Evolutionary conservation across 2,113 vertebrate species (phyloP).

Genomic region (Polypterus bichir): DNA sequence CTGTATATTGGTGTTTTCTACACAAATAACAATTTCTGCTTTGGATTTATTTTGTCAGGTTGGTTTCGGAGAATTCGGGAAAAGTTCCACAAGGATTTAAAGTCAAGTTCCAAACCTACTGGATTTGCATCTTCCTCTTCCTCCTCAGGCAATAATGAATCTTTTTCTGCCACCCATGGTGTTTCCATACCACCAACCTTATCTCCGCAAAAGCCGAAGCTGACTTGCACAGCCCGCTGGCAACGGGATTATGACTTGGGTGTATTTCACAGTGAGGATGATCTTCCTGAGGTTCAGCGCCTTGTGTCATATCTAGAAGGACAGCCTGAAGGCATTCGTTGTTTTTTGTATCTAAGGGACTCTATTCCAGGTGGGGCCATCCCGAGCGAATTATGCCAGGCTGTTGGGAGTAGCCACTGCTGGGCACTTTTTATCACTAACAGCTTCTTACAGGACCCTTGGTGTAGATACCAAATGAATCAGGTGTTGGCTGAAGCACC

Average conservation of each 20-base stretch:
- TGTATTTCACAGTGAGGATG: slow-evolving; percentile 65
- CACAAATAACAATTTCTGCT: too few relatives aligned
- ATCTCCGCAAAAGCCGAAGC: neutral
- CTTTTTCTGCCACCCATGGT: neutral
- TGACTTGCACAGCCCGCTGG: slow-evolving; percentile 45
- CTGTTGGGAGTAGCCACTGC: slow-evolving; percentile 62
- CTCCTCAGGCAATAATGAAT: neutral
- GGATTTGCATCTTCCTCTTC: neutral
- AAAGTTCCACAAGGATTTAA: too few relatives aligned
- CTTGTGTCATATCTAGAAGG: slow-evolving; percentile 65
- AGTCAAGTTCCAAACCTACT: neutral
- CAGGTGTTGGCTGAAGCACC: slow-evolving; percentile 62
- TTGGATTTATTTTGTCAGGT: too few relatives aligned
- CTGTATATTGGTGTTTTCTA: too few relatives aligned
- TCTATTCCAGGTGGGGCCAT: slow-evolving; percentile 42
- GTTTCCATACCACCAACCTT: neutral
- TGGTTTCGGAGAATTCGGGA: too few relatives aligned
- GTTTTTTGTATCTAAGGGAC: slow-evolving; percentile 66
- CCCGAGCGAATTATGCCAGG: slow-evolving; percentile 58
- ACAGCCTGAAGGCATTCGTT: slow-evolving; percentile 46
- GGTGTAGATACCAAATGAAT: slow-evolving; percentile 80
- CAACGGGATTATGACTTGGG: slow-evolving; percentile 56
- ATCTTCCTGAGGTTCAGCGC: slow-evolving; percentile 45
- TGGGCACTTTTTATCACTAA: slow-evolving; percentile 66
- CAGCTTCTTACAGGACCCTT: slow-evolving; percentile 58